Evolutionary conservation across 2,888 invertebrate genomes (phyloP), one percentile per base, ranked within the genome.

Genomic region (Ischnus inquisitorius): DNA sequence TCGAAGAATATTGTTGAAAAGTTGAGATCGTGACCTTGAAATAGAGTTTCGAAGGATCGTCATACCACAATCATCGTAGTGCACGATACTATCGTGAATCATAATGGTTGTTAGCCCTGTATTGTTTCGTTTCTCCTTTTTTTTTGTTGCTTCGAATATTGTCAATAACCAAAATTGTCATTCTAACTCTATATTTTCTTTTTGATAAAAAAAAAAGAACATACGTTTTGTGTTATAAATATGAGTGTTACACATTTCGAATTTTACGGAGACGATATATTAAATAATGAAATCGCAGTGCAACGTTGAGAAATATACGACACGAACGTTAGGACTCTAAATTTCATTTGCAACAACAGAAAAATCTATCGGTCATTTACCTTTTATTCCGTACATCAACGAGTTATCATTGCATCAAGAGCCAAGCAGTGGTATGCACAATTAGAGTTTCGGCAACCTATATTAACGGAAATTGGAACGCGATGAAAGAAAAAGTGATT

Each of bases 81-180:
- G 85, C 83, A 85, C 86, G 85, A 79, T 51, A 80, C 68, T 77
- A 39, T 65, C 41, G 41, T 68, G 25, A 72, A 85, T 88, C 64
- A 82, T 57, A 22, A 62, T 10, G 12, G 8, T 75, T 43, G 10
- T 79, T 54, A 78, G 28, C 39, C 46, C 12, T 60, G 14, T 39
- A 46, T 75, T 72, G 6, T 54, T 54, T 65, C 48, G 65, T n/a
- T n/a, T n/a, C n/a, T n/a, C n/a, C n/a, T n/a, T n/a, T n/a, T n/a
- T n/a, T n/a, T n/a, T n/a, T n/a, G n/a, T 78, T 82, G 12, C 6
- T 76, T 79, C 51, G 48, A 75, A 22, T 19, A 51, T 60, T 60
- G 43, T 12, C 19, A 60, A 43, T 14, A 46, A 46, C 12, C n/a
- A 46, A n/a, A 46, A 46, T 46, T 46, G 12, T 14, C 46, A 46